Evolutionary conservation across 1,140 invertebrate genomes (phyloP).

Genomic region (Dysdera silvatica): DNA sequence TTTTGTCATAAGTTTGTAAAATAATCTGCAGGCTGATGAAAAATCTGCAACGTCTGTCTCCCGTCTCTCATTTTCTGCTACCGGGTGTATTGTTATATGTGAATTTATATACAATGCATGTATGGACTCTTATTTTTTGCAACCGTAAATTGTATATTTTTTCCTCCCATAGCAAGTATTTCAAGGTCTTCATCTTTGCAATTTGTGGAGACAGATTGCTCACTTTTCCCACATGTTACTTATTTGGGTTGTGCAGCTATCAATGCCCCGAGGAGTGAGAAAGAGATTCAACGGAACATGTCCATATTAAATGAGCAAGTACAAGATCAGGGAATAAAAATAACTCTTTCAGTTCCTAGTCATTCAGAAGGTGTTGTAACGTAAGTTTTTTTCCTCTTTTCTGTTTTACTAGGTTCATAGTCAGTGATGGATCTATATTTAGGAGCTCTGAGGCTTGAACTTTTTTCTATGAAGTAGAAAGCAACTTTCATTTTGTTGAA

Average conservation of each 20-base stretch:
- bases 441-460: conserved; percentile 14
- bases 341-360: conserved; percentile 80
- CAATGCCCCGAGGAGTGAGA: conserved; percentile 84
- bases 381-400: conserved; percentile 42
- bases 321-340: conserved; percentile 59
- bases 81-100: neutral
- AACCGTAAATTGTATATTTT: neutral
- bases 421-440: neutral
- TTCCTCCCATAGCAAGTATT: conserved; percentile 5
- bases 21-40: too few relatives aligned
- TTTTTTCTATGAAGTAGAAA: neutral
- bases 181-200: conserved; percentile 23
- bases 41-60: too few relatives aligned
- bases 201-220: conserved; percentile 63
- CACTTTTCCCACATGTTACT: conserved; percentile 84
- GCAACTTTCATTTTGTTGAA: neutral
- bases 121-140: neutral
- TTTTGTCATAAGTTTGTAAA: too few relatives aligned
- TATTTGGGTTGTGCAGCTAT: conserved; percentile 90
- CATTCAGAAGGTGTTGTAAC: conserved; percentile 63
- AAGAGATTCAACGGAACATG: conserved; percentile 94
- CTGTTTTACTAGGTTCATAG: too few relatives aligned
- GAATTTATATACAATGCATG: neutral
- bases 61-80: too few relatives aligned
- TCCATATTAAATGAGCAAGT: conserved; percentile 69